phyloP scores from a whole-genome alignment of 2,113 vertebrate genomes.

The Pagrus major region DNA sequence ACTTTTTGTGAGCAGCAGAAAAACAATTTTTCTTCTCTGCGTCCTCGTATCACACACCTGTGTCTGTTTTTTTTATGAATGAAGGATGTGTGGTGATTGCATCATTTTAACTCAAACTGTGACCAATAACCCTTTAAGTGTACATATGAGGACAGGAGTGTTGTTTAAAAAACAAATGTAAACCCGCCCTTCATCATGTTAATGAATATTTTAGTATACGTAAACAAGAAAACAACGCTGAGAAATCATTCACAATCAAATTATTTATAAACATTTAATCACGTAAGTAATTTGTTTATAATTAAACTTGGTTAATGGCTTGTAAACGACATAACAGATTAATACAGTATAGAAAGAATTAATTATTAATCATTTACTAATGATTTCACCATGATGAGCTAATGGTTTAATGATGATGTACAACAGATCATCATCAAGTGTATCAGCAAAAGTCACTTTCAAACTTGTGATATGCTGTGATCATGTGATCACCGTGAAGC shows the following conservation, averaged over 20 bases:
- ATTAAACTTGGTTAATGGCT: background rate
- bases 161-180: background rate
- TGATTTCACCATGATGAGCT: background rate
- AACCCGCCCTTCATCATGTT: background rate
- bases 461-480: background rate
- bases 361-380: constrained; percentile 3
- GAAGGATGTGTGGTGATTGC: no score
- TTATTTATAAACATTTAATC: no score
- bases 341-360: background rate
- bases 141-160: background rate
- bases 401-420: background rate
- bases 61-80: no score
- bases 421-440: background rate
- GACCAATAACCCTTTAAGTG: background rate
- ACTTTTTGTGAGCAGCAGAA: no score
- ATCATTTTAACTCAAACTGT: no score
- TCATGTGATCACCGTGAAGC: background rate
- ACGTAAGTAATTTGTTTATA: no score
- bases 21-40: no score
- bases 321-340: background rate
- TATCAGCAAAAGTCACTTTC: background rate
- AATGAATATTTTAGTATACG: background rate
- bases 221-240: background rate
- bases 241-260: background rate
- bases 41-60: no score